Evolutionary conservation across 2,113 vertebrate genomes (phyloP), one percentile per base, ranked within the genome.

Genomic region (Bothrops jararaca): DNA sequence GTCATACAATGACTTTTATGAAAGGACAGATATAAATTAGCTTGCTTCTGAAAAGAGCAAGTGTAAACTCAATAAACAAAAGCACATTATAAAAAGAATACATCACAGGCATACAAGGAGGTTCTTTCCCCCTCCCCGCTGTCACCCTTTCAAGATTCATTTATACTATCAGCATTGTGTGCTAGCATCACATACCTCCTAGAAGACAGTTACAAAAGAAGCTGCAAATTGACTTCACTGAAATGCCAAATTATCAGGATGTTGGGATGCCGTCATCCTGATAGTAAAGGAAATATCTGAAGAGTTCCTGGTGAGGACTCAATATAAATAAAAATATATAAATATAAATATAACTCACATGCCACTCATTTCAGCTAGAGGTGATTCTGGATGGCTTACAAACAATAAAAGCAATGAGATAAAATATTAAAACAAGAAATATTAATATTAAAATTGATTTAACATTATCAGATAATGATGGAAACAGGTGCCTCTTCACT

Each of bases 11-110:
- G 64, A 80, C 45, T 93, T 93, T 94, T 90, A 39, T 80, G 58
- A 88, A 15, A 60, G 57, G 92, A 89, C 89, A 87, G 34, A 92
- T 86, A 86, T 92, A 86, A 85, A 89, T 93, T 93, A 89, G 90
- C 92, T 39, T 48, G 15, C 69, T 64, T 94, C 69, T 86, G 93
- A 23, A 91, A 92, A 92, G 92, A 88, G 45, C 45, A 94, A 94
- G 69, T 1, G 0, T 85, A 94, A 93, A 94, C 56, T 91, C 94
- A 87, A 85, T 93, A 91, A 94, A 89, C n/a, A 90, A 91, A 91
- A 80, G 50, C 7, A 29, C 39, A 5, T 91, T 64, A 64, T 26
- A 89, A 45, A 64, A 89, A 20, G 29, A 91, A 91, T 86, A 91
- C 50, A 88, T 88, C 92, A 58, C 1, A 50, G 89, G 39, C 29